Evolutionary conservation across 2,113 vertebrate genomes (phyloP), one percentile per base, ranked within the genome.

Genomic region (Scopus umbretta): DNA sequence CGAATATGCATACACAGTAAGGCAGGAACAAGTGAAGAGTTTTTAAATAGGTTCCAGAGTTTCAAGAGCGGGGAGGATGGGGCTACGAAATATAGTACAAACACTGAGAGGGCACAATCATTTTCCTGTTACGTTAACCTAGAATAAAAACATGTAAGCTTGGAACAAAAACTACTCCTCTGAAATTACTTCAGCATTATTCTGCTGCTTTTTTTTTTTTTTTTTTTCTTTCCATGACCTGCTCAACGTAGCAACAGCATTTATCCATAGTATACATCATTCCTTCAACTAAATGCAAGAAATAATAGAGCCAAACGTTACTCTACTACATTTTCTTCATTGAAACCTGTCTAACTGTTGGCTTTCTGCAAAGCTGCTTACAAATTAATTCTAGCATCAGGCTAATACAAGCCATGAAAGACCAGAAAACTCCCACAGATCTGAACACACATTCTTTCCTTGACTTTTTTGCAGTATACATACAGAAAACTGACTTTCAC

Each of bases 41-140:
- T 75, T 59, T 62, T 21, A 32, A 65, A 43, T 7, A 80, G 26
- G 22, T 61, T 89, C 29, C 73, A 36, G 45, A 78, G 18, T 45
- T 81, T 55, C 27, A 56, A 52, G 6, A 45, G 16, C 3, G 10
- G 5, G 3, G 13, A 43, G 19, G 32, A 43, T 8, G 5, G 17
- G 18, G 22, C 17, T 43, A 68, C 6, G 25, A 9, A 56, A 79
- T 20, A 32, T 0, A 67, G 8, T 29, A 52, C 0, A 0, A 86
- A 70, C 38, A 70, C 15, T 7, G 2, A 58, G 52, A 63, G 9
- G 21, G 36, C 13, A 26, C 21, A 80, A 9, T 25, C 45, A 59
- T 34, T 12, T 53, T 73, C 16, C 34, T 49, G 8, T 43, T n/a
- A 81, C 0, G 0, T 47, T 71, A 80, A 50, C 16, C 29, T 43